Percentiles rank a stretch among this genome's conserved stretches.
Evolutionary conservation across 2,113 vertebrate species (phyloP).

Genomic region (Clarias macrocephalus): DNA sequence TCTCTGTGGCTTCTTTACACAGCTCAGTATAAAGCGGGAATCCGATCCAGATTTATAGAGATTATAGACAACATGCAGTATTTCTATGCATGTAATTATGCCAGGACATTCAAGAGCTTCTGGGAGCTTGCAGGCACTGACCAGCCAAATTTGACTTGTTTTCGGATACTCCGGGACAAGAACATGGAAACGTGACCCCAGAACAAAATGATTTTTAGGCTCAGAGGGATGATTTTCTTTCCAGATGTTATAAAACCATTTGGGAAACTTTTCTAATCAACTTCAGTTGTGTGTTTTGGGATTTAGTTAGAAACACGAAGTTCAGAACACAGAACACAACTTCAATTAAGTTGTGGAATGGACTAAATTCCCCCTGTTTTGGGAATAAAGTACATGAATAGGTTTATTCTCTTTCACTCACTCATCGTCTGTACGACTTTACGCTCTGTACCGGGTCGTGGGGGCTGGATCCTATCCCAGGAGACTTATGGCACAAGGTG

Average conservation of each 20-base stretch:
- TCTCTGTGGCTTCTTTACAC: not conserved
- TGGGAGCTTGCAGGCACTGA: not conserved
- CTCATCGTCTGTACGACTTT: too few species aligned
- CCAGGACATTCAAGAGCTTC: not conserved
- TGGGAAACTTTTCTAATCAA: not conserved
- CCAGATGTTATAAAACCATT: conserved; percentile 13
- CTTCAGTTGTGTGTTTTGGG: not conserved
- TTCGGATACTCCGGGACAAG: not conserved
- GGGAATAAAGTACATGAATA: not conserved
- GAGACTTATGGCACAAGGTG: too few species aligned
- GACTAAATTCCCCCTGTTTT: too few species aligned
- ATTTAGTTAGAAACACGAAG: not conserved
- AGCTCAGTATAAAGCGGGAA: not conserved
- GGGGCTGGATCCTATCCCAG: too few species aligned
- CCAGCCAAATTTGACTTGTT: not conserved
- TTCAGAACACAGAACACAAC: too few species aligned
- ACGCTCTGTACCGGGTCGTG: too few species aligned
- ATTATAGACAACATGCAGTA: not conserved
- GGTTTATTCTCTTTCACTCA: not conserved
- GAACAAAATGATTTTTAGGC: not conserved
- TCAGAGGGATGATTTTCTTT: not conserved
- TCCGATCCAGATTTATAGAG: not conserved
- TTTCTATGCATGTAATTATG: not conserved
- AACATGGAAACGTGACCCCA: not conserved
- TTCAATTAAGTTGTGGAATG: too few species aligned